Evolutionary conservation across 2,797 vertebrate genomes (phyloP).

Genomic region (Vultur gryphus): DNA sequence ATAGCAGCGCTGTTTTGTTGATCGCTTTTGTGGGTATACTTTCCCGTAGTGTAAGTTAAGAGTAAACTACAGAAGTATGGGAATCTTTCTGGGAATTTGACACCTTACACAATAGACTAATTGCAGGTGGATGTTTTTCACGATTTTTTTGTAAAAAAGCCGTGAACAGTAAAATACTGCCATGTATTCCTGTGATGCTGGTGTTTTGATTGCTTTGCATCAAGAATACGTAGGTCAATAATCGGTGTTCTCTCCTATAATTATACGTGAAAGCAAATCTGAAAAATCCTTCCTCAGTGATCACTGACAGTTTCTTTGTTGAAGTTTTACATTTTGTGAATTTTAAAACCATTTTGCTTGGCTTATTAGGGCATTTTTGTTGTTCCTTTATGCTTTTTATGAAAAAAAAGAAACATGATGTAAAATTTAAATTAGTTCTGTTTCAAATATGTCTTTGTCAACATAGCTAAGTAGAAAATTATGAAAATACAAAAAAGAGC

Average conservation of each 20-base stretch:
- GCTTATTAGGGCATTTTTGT: not conserved
- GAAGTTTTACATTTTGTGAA: not conserved
- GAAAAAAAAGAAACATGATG: not conserved
- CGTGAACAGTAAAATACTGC: not conserved
- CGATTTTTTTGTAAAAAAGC: not conserved
- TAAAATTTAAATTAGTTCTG: not conserved
- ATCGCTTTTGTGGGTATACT: not conserved
- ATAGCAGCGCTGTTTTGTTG: not conserved
- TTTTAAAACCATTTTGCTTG: not conserved
- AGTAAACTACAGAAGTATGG: not conserved
- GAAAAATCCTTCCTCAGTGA: not conserved
- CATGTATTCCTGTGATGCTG: not conserved
- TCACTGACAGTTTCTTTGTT: not conserved
- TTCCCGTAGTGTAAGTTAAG: not conserved
- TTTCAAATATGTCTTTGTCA: not conserved
- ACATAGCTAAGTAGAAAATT: not conserved
- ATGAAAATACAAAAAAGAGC: not conserved
- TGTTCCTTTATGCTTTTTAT: not conserved
- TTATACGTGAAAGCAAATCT: not conserved
- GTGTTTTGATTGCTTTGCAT: not conserved
- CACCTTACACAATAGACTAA: not conserved
- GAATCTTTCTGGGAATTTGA: not conserved
- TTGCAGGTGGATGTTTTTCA: not conserved
- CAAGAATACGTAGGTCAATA: not conserved
- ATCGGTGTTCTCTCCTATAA: not conserved